These are phyloP conservation scores for Pimephales promelas DNA, from an alignment of 2,113 vertebrate species.

Conservation along the genomic window DNA sequence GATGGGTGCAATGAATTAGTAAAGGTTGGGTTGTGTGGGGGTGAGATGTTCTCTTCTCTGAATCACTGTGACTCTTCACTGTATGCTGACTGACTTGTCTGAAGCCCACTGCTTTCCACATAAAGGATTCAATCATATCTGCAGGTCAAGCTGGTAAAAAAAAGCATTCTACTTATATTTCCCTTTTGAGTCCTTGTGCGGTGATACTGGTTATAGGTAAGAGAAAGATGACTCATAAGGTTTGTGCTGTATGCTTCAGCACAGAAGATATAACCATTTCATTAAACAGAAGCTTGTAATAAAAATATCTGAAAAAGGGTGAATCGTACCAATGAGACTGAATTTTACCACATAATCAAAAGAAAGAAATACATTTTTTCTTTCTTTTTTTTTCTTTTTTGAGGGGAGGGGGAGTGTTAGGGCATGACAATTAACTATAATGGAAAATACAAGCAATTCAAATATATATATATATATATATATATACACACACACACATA, in stretches of 20 bases:
- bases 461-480: too few species aligned
- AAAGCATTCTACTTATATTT: conserved; percentile 63
- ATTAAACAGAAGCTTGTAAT: not conserved
- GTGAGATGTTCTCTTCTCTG: conserved; percentile 44
- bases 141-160: conserved; percentile 72
- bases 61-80: conserved; percentile 18
- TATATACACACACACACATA: too few species aligned
- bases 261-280: not conserved
- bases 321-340: not conserved
- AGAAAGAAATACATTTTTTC: not conserved
- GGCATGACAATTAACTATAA: too few species aligned
- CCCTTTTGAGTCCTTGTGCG: conserved; percentile 42
- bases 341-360: not conserved
- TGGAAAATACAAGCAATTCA: too few species aligned
- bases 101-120: conserved; percentile 55
- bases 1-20: conserved; percentile 76
- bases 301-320: not conserved
- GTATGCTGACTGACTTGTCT: conserved; percentile 29
- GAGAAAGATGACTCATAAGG: not conserved
- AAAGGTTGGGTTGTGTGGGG: conserved; percentile 65
- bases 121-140: conserved; percentile 64
- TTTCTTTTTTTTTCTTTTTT: not conserved
- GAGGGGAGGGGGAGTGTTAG: too few species aligned
- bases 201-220: not conserved
- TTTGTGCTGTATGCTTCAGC: not conserved